A percentile compares a stretch with the other conserved stretches of the same genome.
phyloP scores from a whole-genome alignment of 2,888 invertebrate genomes.

The Malthinus flaveolus region DNA sequence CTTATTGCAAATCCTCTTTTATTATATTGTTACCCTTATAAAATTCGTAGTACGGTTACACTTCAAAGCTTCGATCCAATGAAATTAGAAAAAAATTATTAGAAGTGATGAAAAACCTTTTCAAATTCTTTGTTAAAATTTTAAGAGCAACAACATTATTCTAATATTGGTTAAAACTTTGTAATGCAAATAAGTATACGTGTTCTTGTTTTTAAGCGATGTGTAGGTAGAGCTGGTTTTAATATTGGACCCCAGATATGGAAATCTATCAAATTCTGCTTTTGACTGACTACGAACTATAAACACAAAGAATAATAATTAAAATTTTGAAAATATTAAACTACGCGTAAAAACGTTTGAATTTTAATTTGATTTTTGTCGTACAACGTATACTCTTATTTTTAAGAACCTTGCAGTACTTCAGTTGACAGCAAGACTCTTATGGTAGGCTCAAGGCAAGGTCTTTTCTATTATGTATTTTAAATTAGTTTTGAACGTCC shows the following conservation, averaged over 20 bases:
- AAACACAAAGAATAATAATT: neutral
- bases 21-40: neutral
- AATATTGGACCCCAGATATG: slow-evolving; percentile 10
- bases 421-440: slow-evolving; percentile 7
- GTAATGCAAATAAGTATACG: neutral
- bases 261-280: slow-evolving; percentile 11
- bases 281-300: neutral
- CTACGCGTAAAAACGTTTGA: neutral
- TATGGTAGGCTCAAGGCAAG: slow-evolving; percentile 17
- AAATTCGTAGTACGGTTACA: too few species aligned
- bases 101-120: too few species aligned
- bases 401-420: slow-evolving; percentile 14
- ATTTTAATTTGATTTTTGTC: slow-evolving; percentile 5
- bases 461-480: slow-evolving; percentile 7
- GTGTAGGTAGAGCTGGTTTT: slow-evolving; percentile 17
- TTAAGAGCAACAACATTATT: too few species aligned
- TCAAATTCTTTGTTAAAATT: too few species aligned
- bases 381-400: neutral
- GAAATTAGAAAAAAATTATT: too few species aligned
- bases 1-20: slow-evolving; percentile 3
- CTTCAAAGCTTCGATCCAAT: too few species aligned
- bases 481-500: neutral
- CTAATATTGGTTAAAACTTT: too few species aligned
- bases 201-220: slow-evolving; percentile 10
- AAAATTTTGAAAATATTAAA: neutral